Percentiles rank a stretch among this genome's conserved stretches.
Conservation (phyloP, 2,888 invertebrate genomes). For the Amphipoea oculea region DNA sequence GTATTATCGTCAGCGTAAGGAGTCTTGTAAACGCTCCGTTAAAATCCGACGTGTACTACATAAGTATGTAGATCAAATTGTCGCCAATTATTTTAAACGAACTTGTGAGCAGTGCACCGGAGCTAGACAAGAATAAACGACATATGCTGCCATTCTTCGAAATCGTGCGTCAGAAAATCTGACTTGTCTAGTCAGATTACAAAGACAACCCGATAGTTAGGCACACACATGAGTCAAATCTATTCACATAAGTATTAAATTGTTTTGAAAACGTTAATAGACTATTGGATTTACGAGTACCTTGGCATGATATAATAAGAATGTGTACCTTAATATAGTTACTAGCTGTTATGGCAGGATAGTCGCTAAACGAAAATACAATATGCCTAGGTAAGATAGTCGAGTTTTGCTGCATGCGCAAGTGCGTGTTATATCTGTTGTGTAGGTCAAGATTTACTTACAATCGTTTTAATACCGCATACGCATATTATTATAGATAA, state of each 20-base stretch:
- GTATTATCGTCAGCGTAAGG: not conserved
- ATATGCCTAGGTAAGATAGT: not conserved
- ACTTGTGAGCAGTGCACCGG: not conserved
- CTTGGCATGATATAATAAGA: not conserved
- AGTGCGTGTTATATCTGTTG: constrained; percentile 8
- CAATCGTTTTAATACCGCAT: not conserved
- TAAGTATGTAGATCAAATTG: not conserved
- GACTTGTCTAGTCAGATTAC: not conserved
- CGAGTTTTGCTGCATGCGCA: not conserved
- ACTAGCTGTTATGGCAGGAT: not conserved
- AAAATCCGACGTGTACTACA: not conserved
- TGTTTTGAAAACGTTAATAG: not conserved
- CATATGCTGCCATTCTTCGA: not conserved
- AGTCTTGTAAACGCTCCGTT: not conserved
- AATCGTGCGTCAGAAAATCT: not conserved
- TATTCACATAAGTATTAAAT: not conserved
- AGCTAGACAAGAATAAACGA: constrained; percentile 22
- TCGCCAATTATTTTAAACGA: not conserved
- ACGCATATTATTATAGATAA: not conserved
- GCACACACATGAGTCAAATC: not conserved
- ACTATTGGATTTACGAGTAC: not conserved
- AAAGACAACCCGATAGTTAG: not conserved
- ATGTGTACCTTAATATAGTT: not conserved
- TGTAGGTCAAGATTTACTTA: constrained; percentile 12
- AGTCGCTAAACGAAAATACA: not conserved